Evolutionary conservation across 2,797 vertebrate species (phyloP).

Genomic region (Gadopsis marmoratus): DNA sequence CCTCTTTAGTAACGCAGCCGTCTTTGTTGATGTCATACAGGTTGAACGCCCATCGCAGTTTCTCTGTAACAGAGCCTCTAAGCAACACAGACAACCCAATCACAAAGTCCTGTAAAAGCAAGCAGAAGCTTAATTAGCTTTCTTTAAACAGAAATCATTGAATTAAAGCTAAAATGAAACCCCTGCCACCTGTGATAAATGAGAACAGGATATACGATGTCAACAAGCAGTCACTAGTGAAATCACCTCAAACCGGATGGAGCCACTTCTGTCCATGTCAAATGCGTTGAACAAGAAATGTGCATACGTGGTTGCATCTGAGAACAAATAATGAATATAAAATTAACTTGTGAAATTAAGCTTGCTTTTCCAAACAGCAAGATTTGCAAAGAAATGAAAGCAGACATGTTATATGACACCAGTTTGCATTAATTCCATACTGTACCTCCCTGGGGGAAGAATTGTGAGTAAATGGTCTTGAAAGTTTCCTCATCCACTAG

Average conservation of each 20-base stretch:
- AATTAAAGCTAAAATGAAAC: neutral
- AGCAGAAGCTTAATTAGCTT: neutral
- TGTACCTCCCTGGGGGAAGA: conserved; percentile 97
- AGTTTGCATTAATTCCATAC: neutral
- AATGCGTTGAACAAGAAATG: conserved; percentile 98
- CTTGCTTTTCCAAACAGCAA: neutral
- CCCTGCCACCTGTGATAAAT: neutral
- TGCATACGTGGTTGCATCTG: conserved; percentile 93
- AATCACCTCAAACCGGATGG: conserved; percentile 93
- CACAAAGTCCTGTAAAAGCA: conserved; percentile 90
- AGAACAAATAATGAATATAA: conserved; percentile 18
- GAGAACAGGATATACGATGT: neutral
- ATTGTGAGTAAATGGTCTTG: conserved; percentile 94
- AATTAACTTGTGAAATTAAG: neutral
- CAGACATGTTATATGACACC: neutral
- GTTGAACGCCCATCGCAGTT: conserved; percentile 96
- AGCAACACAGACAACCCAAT: conserved; percentile 92
- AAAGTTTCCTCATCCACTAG: conserved; percentile 96
- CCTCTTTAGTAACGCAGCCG: conserved; percentile 94
- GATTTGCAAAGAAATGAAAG: neutral
- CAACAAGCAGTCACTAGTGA: neutral
- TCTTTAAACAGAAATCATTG: neutral
- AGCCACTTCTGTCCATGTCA: conserved; percentile 90
- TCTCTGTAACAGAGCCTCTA: conserved; percentile 92
- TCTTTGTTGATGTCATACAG: conserved; percentile 98